Percentiles rank a stretch among this genome's conserved stretches.
These are phyloP conservation scores for Sciurus niger DNA, from an alignment of 2,113 vertebrate genomes.

Conservation along the genomic window DNA sequence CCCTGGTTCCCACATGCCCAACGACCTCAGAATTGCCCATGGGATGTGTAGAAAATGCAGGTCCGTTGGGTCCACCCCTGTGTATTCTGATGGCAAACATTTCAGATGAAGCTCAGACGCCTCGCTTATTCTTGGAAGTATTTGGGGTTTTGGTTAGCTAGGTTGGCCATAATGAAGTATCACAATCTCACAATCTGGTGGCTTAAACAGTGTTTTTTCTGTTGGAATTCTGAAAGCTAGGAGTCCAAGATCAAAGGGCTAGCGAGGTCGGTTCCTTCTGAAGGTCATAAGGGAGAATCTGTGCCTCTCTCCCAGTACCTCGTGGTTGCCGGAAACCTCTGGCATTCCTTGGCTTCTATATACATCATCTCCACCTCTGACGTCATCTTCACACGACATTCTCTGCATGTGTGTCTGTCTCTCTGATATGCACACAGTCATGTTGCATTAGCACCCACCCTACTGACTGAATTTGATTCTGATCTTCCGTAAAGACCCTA, in stretches of 20 bases:
- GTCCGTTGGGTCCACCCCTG: accelerated
- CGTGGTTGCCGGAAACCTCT: accelerated
- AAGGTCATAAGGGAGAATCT: too few species aligned
- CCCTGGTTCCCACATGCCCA: not conserved
- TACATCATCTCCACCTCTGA: not conserved
- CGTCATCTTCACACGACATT: not conserved
- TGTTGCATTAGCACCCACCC: not conserved
- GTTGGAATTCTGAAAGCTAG: not conserved
- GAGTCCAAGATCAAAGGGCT: not conserved
- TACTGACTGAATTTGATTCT: not conserved
- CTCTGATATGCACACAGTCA: too few species aligned
- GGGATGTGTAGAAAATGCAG: not conserved
- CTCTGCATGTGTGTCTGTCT: accelerated
- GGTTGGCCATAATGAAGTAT: not conserved
- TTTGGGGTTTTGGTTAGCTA: not conserved
- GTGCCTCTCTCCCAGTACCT: not conserved
- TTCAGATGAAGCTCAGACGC: not conserved
- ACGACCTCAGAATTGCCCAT: not conserved
- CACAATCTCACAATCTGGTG: not conserved
- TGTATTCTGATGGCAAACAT: not conserved
- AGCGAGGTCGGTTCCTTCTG: not conserved
- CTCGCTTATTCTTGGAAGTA: not conserved
- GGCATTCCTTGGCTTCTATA: not conserved
- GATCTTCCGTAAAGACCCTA: not conserved
- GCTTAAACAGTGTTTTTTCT: not conserved